Evolutionary conservation across 2,797 vertebrate genomes (phyloP), one percentile per base, ranked within the genome.

Genomic region (Aulostomus chinensis): DNA sequence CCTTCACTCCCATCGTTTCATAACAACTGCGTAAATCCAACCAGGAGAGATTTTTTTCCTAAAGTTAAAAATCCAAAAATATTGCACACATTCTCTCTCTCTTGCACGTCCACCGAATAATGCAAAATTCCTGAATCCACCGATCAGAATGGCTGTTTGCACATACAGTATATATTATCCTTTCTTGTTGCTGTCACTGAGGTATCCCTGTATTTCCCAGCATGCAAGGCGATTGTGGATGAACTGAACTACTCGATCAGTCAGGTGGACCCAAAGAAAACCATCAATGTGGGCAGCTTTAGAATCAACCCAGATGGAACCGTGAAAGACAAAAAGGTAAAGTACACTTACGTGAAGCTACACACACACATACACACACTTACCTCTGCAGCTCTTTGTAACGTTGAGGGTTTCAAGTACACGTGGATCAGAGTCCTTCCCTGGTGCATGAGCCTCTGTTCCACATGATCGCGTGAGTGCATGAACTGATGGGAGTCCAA

Each of bases 301-400:
- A 86, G 92, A 84, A 87, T 93, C 61, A 91, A 89, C 64, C 94
- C 95, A 40, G 94, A 94, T 30, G 93, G 95, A 65, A 93, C 86
- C 43, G 90, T 92, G 73, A 84, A 86, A 58, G 92, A 93, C 84
- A 94, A 91, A 78, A 94, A 97, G 95, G 96, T 97, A 92, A 58
- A 25, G 35, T 9, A 28, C 13, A 21, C 8, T n/a, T n/a, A n/a
- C n/a, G n/a, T n/a, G n/a, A n/a, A n/a, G n/a, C n/a, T n/a, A n/a
- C n/a, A n/a, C n/a, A 38, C 20, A 9, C 13, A 17, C 7, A 55
- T 18, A 2, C 17, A 9, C 4, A 26, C 15, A 9, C 11, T n/a
- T n/a, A n/a, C n/a, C n/a, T n/a, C 20, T 15, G 3, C 9, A 17
- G 4, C 16, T 49, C 22, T 13, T n/a, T 13, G 15, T 31, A n/a